These are phyloP conservation scores for Dipodomys ordii DNA, from an alignment of 2,113 vertebrate genomes.

Conservation along the genomic window DNA sequence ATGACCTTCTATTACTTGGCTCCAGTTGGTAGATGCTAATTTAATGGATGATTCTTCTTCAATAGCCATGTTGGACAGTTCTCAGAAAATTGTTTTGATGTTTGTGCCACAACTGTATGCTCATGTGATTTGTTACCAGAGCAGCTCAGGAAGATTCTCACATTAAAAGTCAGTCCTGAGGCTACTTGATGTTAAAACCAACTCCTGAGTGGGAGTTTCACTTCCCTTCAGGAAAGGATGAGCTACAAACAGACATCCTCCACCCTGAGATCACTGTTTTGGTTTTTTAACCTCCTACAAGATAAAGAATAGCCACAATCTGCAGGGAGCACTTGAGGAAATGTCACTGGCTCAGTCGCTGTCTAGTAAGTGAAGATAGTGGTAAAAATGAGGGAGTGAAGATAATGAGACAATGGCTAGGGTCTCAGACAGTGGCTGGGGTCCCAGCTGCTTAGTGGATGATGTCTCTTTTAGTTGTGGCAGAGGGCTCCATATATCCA, in stretches of 20 bases:
- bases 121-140: not conserved
- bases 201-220: not conserved
- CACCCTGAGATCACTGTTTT: not conserved
- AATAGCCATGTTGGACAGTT: not conserved
- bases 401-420: rapidly evolving
- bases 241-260: not conserved
- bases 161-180: not conserved
- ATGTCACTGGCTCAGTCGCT: not conserved
- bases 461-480: rapidly evolving
- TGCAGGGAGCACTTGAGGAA: not conserved
- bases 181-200: not conserved
- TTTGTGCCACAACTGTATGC: not conserved
- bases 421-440: rapidly evolving
- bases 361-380: not conserved
- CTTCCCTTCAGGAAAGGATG: not conserved
- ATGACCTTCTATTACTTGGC: not conserved
- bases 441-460: not conserved
- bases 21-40: too few relatives aligned
- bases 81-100: not conserved
- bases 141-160: not conserved
- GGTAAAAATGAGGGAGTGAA: not conserved
- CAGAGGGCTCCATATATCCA: not conserved
- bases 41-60: not conserved
- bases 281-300: not conserved
- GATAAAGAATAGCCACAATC: not conserved